Evolutionary conservation across 1,140 invertebrate genomes (phyloP), one percentile per base, ranked within the genome.

Genomic region (Trachymyrmex cornetzi): DNA sequence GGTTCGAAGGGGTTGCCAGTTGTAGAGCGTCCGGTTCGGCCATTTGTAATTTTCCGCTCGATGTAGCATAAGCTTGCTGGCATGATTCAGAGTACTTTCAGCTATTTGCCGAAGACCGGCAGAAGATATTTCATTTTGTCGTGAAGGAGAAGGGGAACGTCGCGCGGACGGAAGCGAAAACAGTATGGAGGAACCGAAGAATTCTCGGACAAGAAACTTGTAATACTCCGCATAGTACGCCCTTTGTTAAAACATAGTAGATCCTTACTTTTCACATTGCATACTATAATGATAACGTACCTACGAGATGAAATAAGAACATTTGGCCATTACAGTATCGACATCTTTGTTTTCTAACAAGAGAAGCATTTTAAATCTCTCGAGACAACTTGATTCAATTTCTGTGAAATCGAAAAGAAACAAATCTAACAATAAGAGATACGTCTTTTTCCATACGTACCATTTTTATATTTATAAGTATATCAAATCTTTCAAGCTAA

Each of bases 31-130:
- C 81, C 74, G 66, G 86, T 64, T 85, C 86, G 91, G 61, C 91
- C 90, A 92, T 93, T 92, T 92, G 92, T 93, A 93, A 94, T 94
- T 94, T 94, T 94, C 89, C 92, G 87, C 90, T 92, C 93, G 85
- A 93, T 93, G 91, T 93, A 90, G 88, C 93, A 90, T 90, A 90
- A 92, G 91, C 89, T 93, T 90, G 59, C 87, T 91, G 92, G 85
- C 92, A 93, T 89, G 92, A 93, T 92, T 93, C 89, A 86, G 89
- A 87, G 85, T 77, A 87, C 90, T 88, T 77, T 88, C 64, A 86
- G 92, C 89, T 92, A 90, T 91, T 93, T 90, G 86, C 87, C 74
- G 63, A 72, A 87, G 77, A 57, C 57, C 79, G 75, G 86, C 87
- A 81, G 77, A 38, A 64, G 85, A 91, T 92, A 90, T 92, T 91